Conservation (phyloP, 2,797 vertebrate species). For the Eupleurogrammus muticus region DNA sequence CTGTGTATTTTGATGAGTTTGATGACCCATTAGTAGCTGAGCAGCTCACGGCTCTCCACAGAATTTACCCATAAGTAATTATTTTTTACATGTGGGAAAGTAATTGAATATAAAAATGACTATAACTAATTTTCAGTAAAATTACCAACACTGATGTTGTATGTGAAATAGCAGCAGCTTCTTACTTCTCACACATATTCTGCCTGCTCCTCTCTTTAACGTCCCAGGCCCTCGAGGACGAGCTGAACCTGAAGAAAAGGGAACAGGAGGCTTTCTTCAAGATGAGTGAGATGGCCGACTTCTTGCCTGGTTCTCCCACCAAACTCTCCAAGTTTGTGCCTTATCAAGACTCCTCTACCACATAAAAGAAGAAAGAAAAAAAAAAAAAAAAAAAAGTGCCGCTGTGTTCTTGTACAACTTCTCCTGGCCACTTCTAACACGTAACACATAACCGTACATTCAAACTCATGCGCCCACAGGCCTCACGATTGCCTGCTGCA, state of each 20-base stretch:
- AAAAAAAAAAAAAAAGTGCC: conserved; percentile 39
- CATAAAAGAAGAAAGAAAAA: too few relatives aligned
- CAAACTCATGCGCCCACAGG: background rate
- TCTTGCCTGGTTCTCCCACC: conserved; percentile 82
- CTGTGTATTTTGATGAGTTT: too few relatives aligned
- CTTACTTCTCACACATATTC: background rate
- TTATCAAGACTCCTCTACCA: conserved; percentile 85
- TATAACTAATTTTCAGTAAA: too few relatives aligned
- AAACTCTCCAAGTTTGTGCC: conserved; percentile 92
- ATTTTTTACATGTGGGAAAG: too few relatives aligned
- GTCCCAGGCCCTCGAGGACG: conserved; percentile 90
- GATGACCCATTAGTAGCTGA: too few relatives aligned
- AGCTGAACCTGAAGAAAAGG: conserved; percentile 89
- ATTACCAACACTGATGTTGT: too few relatives aligned
- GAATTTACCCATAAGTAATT: too few relatives aligned
- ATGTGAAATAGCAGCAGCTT: too few relatives aligned
- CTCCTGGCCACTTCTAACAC: conserved; percentile 10
- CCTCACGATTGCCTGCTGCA: conserved; percentile 28
- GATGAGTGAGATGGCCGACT: conserved; percentile 80
- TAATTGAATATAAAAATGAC: too few relatives aligned
- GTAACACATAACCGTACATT: background rate
- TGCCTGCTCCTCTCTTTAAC: background rate
- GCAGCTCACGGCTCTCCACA: too few relatives aligned
- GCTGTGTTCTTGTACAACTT: background rate
- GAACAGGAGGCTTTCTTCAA: conserved; percentile 96